Evolutionary conservation across 2,113 vertebrate species (phyloP).

Genomic region (Porphyrio hochstetteri): DNA sequence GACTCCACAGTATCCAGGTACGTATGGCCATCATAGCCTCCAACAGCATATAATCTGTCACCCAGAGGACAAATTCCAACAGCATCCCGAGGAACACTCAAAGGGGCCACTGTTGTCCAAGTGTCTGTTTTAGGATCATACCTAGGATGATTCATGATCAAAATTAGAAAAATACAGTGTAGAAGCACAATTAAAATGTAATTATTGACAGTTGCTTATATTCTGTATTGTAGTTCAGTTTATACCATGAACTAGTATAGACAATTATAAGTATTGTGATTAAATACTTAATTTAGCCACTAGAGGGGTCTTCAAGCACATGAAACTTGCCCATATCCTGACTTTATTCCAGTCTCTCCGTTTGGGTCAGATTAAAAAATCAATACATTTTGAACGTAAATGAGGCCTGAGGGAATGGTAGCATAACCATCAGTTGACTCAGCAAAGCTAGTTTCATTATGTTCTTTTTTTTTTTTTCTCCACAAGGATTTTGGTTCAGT

Average conservation of each 20-base stretch:
- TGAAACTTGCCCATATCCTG: background rate
- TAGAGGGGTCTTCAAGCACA: constrained; percentile 34
- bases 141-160: constrained; percentile 65
- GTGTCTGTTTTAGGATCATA: constrained; percentile 94
- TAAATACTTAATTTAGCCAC: background rate
- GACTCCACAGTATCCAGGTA: constrained; percentile 94
- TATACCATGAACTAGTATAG: accelerated
- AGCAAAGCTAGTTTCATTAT: background rate
- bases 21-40: constrained; percentile 92
- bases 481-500: background rate
- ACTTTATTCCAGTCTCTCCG: background rate
- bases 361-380: background rate
- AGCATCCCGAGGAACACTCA: constrained; percentile 90
- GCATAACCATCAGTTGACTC: background rate
- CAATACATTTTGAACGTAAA: background rate
- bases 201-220: accelerated
- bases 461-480: background rate
- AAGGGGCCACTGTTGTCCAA: constrained; percentile 92
- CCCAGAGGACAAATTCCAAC: constrained; percentile 92
- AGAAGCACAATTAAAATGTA: background rate
- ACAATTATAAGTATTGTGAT: background rate
- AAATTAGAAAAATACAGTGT: background rate
- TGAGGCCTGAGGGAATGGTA: background rate
- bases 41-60: constrained; percentile 90
- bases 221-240: accelerated